A percentile compares a stretch with the other conserved stretches of the same genome.
Evolutionary conservation across 2,888 invertebrate genomes (phyloP).

Genomic region (Chrysodeixis includens): DNA sequence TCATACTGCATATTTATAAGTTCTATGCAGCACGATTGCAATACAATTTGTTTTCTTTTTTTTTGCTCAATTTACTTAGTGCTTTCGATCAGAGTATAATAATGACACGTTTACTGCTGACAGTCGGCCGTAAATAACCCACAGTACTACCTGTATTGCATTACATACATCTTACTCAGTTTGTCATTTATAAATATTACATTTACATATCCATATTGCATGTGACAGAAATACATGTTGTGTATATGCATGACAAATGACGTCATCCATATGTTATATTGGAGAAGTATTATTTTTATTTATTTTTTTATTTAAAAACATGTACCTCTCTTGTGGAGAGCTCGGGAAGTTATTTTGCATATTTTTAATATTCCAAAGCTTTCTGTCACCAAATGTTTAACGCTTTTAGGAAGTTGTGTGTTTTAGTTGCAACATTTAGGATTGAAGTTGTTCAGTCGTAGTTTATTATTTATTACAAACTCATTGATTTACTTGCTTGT

Average conservation of each 20-base stretch:
- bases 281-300: constrained; percentile 65
- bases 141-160: constrained; percentile 53
- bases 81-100: constrained; percentile 22
- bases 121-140: constrained; percentile 42
- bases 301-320: constrained; percentile 69
- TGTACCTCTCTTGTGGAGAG: constrained; percentile 88
- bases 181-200: constrained; percentile 55
- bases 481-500: constrained; percentile 49
- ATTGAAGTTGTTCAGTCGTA: constrained; percentile 45
- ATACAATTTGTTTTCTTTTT: background rate
- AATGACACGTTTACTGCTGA: constrained; percentile 42
- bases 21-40: background rate
- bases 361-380: constrained; percentile 71
- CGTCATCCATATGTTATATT: constrained; percentile 71
- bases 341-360: constrained; percentile 84
- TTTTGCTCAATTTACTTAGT: background rate
- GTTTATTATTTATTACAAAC: constrained; percentile 34
- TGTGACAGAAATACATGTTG: constrained; percentile 82
- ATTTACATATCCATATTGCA: constrained; percentile 68
- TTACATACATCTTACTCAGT: constrained; percentile 45
- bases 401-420: constrained; percentile 70
- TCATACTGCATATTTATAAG: background rate
- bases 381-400: constrained; percentile 80
- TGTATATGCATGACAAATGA: constrained; percentile 79
- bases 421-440: constrained; percentile 67